These are phyloP conservation scores for Choloepus didactylus DNA, from an alignment of 2,797 vertebrate species.

Conservation along the genomic window DNA sequence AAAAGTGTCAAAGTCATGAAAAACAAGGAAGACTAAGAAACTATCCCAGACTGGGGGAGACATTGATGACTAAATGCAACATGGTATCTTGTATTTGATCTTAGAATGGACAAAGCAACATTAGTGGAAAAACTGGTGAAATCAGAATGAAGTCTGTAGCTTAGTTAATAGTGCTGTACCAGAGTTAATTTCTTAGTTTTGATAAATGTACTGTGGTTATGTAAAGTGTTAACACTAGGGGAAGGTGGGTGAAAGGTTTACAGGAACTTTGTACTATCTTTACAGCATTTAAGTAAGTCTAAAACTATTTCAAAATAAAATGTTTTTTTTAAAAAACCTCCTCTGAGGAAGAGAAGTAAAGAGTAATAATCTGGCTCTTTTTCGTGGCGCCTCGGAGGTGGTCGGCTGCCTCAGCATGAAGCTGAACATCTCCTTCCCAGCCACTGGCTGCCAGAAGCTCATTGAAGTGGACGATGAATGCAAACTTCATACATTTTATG, in stretches of 20 bases:
- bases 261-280: neutral
- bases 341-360: slow-evolving; percentile 53
- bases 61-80: neutral
- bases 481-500: too few species aligned
- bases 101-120: neutral
- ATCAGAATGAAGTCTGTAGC: neutral
- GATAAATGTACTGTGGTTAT: neutral
- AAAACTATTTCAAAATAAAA: neutral
- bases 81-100: neutral
- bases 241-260: neutral
- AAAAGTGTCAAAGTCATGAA: neutral
- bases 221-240: neutral
- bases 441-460: too few species aligned
- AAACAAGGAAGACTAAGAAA: neutral
- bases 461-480: too few species aligned
- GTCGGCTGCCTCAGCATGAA: too few species aligned
- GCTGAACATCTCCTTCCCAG: too few species aligned
- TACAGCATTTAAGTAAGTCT: neutral
- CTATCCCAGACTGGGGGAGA: neutral
- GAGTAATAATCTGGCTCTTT: neutral
- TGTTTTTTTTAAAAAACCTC: neutral
- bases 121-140: neutral
- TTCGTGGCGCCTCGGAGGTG: too few species aligned
- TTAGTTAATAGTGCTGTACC: neutral
- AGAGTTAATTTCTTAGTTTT: neutral